Evolutionary conservation across 2,113 vertebrate genomes (phyloP).

Genomic region (Papio anubis): DNA sequence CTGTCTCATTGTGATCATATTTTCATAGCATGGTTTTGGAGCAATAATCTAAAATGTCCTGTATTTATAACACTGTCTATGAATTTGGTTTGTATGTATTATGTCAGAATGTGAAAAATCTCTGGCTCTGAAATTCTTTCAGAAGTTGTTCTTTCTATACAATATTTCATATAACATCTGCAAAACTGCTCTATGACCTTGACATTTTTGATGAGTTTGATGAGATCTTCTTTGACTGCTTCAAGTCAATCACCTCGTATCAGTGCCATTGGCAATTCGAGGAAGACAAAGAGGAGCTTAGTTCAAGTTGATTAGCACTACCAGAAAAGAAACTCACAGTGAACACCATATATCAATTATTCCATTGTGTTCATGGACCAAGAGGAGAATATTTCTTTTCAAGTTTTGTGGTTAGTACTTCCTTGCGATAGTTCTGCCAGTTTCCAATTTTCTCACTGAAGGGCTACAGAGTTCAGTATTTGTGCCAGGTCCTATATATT

Average conservation of each 20-base stretch:
- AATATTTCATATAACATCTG: not conserved
- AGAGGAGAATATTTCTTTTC: not conserved
- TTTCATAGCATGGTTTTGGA: not conserved
- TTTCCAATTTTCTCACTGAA: constrained; percentile 5
- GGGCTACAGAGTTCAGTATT: not conserved
- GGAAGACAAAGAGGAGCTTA: not conserved
- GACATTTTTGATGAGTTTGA: not conserved
- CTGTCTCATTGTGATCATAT: not conserved
- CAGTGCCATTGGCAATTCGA: not conserved
- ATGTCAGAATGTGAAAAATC: not conserved
- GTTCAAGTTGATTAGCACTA: not conserved
- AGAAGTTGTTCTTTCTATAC: not conserved
- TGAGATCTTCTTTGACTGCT: not conserved
- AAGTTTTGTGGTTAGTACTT: not conserved
- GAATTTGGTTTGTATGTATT: not conserved
- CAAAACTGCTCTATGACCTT: not conserved
- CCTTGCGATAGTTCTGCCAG: not conserved
- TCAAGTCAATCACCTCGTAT: not conserved
- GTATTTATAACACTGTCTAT: not conserved
- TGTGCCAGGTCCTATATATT: not conserved
- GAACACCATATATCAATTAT: not conserved
- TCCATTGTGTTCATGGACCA: not conserved
- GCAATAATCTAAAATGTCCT: not conserved
- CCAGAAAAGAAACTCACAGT: not conserved
- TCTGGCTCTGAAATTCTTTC: not conserved